Percentiles rank a stretch among this genome's conserved stretches.
These are phyloP conservation scores for Pseudonaja textilis DNA, from an alignment of 2,113 vertebrate species.

Conservation along the genomic window DNA sequence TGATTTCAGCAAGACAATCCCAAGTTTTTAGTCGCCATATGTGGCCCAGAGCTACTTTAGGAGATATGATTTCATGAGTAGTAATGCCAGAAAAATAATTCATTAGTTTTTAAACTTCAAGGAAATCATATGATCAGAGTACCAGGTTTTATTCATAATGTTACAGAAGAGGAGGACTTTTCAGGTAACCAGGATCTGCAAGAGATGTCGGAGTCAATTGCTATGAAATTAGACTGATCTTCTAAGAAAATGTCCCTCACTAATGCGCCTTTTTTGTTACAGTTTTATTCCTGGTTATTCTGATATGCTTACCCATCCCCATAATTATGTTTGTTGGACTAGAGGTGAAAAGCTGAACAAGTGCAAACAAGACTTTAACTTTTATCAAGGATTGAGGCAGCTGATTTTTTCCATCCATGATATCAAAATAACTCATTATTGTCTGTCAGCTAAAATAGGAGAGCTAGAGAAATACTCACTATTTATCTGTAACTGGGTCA, in stretches of 20 bases:
- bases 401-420: slow-evolving; percentile 30
- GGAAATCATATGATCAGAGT: background rate
- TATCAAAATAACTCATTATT: slow-evolving; percentile 19
- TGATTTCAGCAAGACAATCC: background rate
- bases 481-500: slow-evolving; percentile 45
- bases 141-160: background rate
- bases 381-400: slow-evolving; percentile 45
- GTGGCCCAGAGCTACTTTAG: background rate
- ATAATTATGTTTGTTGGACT: slow-evolving; percentile 17
- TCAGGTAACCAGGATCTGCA: background rate
- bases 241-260: background rate
- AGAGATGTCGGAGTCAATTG: background rate
- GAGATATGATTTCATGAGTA: background rate
- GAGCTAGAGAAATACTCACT: background rate
- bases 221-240: background rate
- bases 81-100: background rate
- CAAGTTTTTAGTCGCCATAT: background rate
- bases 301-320: background rate
- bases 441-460: slow-evolving; percentile 6
- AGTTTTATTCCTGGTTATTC: background rate
- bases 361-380: slow-evolving; percentile 37
- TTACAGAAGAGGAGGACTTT: background rate
- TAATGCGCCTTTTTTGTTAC: background rate
- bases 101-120: background rate
- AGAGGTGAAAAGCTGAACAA: slow-evolving; percentile 2